Evolutionary conservation across 2,113 vertebrate genomes (phyloP), one percentile per base, ranked within the genome.

Genomic region (Neolamprologus tretocephalus): DNA sequence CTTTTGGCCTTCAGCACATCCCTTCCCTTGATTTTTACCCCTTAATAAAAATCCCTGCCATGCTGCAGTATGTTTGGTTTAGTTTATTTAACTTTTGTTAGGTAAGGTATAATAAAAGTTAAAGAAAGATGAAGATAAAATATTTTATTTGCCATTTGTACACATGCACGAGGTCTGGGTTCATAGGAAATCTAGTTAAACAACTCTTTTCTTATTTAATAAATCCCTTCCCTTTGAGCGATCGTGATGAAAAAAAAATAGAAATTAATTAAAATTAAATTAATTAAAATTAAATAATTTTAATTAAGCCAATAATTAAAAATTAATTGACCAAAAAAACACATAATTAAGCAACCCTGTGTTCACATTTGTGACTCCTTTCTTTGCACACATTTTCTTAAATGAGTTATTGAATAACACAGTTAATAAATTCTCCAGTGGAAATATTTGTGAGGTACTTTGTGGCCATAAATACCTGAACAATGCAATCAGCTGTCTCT

Each of bases 161-260:
- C 19, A 21, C 61, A 21, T 66, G 10, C 33, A 21, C 4, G 0
- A 13, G 7, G 61, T 66, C 19, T 0, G 19, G 33, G 19, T 66
- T 66, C 33, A 66, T 13, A 75, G 23, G 42, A 49, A 75, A 49
- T 75, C 12, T 75, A 28, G 23, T 75, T 31, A 12, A 75, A 28
- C 23, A 35, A 75, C 40, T 19, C 4, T 17, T 75, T 73, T 45
- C 5, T 26, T 47, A 45, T 73, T 73, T 17, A 45, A 45, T 73
- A 5, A 73, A 73, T 45, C 40, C 13, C 3, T 45, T 73, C 14
- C 14, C 0, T 28, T 68, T 71, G n/a, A 4, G 4, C 1, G 9
- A 75, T 47, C 0, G 4, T 75, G 68, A 28, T 75, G 42, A 7
- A 42, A 14, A 45, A 42, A 7, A 1, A 37, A 42, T 0, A 0